Conservation (phyloP, 92 coral and sea anemone genomes). For the Phenganax subtilis region DNA sequence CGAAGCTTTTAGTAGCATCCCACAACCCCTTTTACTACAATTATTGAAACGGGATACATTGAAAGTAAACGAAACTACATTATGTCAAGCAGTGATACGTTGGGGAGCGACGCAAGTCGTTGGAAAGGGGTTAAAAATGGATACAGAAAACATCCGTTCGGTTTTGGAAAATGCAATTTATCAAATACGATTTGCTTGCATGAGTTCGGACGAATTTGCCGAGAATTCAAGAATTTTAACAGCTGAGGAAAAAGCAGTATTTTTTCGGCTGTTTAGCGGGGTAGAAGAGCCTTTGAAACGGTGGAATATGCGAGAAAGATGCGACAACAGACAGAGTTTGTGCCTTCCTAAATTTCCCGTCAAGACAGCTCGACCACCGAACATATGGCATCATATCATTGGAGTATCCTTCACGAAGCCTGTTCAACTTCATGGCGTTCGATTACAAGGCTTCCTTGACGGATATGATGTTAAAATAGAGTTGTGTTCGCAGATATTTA, state of each 20-base stretch:
- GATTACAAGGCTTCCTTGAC: not conserved
- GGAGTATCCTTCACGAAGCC: not conserved
- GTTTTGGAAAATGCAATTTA: constrained; percentile 50
- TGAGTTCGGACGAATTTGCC: constrained; percentile 49
- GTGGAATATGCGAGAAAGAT: constrained; percentile 3
- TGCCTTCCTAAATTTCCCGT: not conserved
- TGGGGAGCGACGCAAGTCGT: constrained; percentile 46
- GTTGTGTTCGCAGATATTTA: not conserved
- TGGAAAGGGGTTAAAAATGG: constrained; percentile 13
- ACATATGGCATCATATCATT: not conserved
- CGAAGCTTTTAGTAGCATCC: constrained; percentile 42
- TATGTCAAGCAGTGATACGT: constrained; percentile 53
- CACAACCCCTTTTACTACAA: constrained; percentile 20
- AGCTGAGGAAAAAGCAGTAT: not conserved
- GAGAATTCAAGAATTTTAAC: constrained; percentile 4
- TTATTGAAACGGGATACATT: constrained; percentile 46
- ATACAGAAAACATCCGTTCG: constrained; percentile 44
- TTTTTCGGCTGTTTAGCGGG: not conserved
- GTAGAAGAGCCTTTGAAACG: not conserved
- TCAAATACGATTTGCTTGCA: constrained; percentile 41
- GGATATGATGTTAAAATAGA: not conserved
- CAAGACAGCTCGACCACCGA: not conserved
- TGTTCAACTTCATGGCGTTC: not conserved
- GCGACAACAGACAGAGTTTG: not conserved
- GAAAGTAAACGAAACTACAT: constrained; percentile 38